Evolutionary conservation across 2,888 invertebrate species (phyloP), one percentile per base, ranked within the genome.

Genomic region (Papilio gigon): DNA sequence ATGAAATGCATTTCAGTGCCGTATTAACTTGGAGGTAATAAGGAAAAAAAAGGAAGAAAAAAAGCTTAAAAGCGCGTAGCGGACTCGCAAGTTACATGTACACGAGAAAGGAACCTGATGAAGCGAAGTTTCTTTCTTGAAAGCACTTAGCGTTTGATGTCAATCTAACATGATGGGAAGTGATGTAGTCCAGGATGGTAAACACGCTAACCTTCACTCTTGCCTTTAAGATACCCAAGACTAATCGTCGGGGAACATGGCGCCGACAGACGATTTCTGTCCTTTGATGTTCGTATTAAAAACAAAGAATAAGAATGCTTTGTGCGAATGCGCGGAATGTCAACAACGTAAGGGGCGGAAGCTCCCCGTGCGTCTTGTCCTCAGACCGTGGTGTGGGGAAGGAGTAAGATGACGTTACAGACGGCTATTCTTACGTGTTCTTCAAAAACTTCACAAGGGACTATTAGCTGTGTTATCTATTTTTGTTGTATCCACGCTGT

Each of bases 271-370:
- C 53, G 61, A 67, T 67, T 53, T 60, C 42, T 30, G 42, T 67
- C 44, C 30, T 67, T 67, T 67, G 62, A 67, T 67, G 56, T 44
- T 56, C 44, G 62, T 56, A 63, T 62, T 67, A 56, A 58, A 67
- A 67, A 67, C 61, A 67, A 67, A 67, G 25, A 56, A 58, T 33
- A 56, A 60, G 44, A 67, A 67, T 44, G 62, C 62, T 44, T 63
- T 63, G 58, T 58, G 56, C 56, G 62, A 63, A 67, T 67, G 56
- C 44, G 44, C 33, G 56, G 67, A 56, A 56, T 56, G 62, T 67
- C 67, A 67, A 67, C 62, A 56, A 67, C 42, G 35, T 62, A 56
- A 56, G 62, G 44, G 33, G 61, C 6, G 37, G 56, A 27, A 25
- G 37, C 59, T 37, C 44, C 53, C 30, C 0, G 30, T 67, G 53